Evolutionary conservation across 53 echinoderm and acorn worm genomes (phyloP).

Genomic region (Arbacia lixula): DNA sequence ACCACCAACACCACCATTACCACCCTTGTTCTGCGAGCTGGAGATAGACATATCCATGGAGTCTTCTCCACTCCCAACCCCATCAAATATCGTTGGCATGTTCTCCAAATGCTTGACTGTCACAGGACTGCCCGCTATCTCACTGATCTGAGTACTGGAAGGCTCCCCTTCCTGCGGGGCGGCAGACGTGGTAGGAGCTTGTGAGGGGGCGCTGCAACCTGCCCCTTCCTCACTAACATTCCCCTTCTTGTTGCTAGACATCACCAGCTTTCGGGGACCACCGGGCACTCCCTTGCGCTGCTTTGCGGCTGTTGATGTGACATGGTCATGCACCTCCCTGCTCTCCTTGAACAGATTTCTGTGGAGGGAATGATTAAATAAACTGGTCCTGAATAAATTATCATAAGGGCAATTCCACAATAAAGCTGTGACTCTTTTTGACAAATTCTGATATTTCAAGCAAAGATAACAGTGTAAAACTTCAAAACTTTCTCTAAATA

Average conservation of each 20-base stretch:
- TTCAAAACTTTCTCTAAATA: too few species aligned
- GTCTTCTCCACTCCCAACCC: slow-evolving; percentile 42
- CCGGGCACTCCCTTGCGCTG: slow-evolving; percentile 67
- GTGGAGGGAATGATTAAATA: background rate
- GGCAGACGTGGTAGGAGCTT: background rate
- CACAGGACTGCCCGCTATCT: slow-evolving; percentile 42
- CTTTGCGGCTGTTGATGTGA: slow-evolving; percentile 70
- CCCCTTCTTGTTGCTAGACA: slow-evolving; percentile 29
- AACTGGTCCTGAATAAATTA: too few species aligned
- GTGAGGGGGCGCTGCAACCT: background rate
- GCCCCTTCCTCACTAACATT: background rate
- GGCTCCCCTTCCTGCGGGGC: slow-evolving; percentile 52
- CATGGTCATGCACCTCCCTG: slow-evolving; percentile 71
- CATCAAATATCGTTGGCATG: slow-evolving; percentile 5
- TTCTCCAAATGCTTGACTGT: slow-evolving; percentile 22
- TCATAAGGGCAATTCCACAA: too few species aligned
- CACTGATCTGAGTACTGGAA: slow-evolving; percentile 24
- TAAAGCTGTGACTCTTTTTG: too few species aligned
- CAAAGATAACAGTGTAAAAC: too few species aligned
- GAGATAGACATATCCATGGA: slow-evolving; percentile 40
- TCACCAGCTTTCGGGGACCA: slow-evolving; percentile 50
- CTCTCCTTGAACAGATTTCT: slow-evolving; percentile 89
- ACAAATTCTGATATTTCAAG: too few species aligned
- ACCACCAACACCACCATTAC: background rate
- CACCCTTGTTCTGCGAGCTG: slow-evolving; percentile 33